phyloP scores from a whole-genome alignment of 2,888 invertebrate species.

The Diplolepis rosae region DNA sequence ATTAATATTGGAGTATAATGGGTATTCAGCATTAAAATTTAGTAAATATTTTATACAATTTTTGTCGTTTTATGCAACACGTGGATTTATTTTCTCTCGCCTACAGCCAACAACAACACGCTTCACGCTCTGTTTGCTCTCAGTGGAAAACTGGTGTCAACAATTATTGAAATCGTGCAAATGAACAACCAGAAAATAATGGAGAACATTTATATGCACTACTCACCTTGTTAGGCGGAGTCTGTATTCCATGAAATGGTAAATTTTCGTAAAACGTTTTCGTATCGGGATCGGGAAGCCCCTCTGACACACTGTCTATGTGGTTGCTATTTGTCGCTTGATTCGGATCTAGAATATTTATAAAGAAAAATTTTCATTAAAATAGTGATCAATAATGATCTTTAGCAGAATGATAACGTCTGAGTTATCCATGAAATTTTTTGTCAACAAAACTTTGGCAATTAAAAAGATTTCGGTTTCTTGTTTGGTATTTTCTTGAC shows the following conservation, averaged over 20 bases:
- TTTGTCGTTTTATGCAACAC: neutral
- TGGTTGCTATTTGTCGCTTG: slow-evolving; percentile 70
- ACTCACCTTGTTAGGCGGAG: slow-evolving; percentile 93
- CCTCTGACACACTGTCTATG: slow-evolving; percentile 77
- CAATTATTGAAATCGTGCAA: slow-evolving; percentile 17
- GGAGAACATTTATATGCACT: neutral
- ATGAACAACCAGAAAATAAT: neutral
- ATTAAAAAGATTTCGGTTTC: too few relatives aligned
- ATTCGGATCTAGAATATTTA: slow-evolving; percentile 69
- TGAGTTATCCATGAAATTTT: too few relatives aligned
- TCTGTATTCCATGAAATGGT: slow-evolving; percentile 95
- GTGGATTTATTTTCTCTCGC: neutral
- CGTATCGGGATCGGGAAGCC: slow-evolving; percentile 86
- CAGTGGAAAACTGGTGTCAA: slow-evolving; percentile 9
- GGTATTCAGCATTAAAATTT: neutral
- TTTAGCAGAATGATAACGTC: too few relatives aligned
- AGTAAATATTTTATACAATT: neutral
- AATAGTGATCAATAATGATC: neutral
- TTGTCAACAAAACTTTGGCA: too few relatives aligned
- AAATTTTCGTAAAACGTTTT: slow-evolving; percentile 93
- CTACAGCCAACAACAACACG: slow-evolving; percentile 19
- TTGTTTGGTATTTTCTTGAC: too few relatives aligned
- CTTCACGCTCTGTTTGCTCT: neutral
- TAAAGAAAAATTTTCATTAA: slow-evolving; percentile 26
- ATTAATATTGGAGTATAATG: neutral